phyloP scores from a whole-genome alignment of 1,140 invertebrate genomes.

The Varroa destructor region DNA sequence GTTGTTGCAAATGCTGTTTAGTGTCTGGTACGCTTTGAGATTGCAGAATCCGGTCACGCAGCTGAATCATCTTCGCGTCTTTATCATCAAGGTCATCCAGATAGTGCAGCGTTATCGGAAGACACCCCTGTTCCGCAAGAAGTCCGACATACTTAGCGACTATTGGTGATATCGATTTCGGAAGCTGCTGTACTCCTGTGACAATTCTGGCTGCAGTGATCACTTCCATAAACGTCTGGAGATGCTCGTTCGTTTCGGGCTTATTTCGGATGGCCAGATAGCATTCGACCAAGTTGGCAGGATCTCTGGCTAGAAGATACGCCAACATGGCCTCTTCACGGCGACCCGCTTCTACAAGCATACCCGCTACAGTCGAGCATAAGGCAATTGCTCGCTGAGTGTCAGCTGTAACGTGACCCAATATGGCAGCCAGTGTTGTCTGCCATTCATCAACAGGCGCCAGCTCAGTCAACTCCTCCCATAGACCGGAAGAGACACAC shows the following conservation, averaged over 20 bases:
- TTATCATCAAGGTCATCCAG: conserved; percentile 5
- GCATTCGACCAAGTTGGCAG: neutral
- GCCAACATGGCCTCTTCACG: neutral
- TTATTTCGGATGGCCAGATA: conserved; percentile 6
- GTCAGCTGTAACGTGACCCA: conserved; percentile 6
- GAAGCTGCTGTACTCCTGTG: neutral
- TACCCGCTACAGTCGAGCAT: neutral
- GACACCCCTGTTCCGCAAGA: conserved; percentile 2
- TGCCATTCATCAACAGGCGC: conserved; percentile 17
- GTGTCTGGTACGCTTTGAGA: neutral
- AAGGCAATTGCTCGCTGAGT: neutral
- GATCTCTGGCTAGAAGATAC: conserved; percentile 1
- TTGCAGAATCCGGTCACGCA: conserved; percentile 10
- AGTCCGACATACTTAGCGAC: conserved; percentile 5
- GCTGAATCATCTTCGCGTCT: neutral
- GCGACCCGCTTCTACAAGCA: neutral
- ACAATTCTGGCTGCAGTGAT: conserved; percentile 2
- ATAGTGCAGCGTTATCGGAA: conserved; percentile 1
- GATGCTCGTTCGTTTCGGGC: conserved; percentile 5
- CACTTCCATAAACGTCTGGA: conserved; percentile 21
- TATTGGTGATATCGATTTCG: conserved; percentile 6
- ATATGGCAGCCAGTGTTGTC: neutral
- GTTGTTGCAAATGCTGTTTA: neutral
- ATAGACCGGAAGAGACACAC: conserved; percentile 21
- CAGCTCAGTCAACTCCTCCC: conserved; percentile 10